These are phyloP conservation scores for Drosophila quinaria DNA, from an alignment of 2,888 invertebrate species.

Conservation along the genomic window DNA sequence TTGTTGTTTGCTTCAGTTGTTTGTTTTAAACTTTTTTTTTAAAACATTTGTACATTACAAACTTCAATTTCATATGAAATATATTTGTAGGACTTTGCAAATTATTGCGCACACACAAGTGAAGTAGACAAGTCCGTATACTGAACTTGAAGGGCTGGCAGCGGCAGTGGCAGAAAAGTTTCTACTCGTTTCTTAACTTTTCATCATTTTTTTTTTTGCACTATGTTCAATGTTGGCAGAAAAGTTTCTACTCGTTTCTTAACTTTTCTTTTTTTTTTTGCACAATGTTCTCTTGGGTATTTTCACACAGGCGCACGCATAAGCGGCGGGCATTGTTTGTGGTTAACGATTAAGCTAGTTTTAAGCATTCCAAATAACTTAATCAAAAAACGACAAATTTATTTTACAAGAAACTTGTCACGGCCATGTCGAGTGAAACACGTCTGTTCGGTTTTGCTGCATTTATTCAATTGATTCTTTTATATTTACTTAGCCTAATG, in stretches of 20 bases:
- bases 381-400: constrained; percentile 56
- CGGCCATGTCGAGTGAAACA: too few relatives aligned
- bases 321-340: constrained; percentile 33
- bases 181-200: too few relatives aligned
- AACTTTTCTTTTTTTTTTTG: constrained; percentile 42
- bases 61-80: constrained; percentile 10
- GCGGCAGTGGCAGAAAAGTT: constrained; percentile 52
- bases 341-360: constrained; percentile 37
- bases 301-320: constrained; percentile 40
- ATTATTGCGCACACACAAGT: constrained; percentile 24
- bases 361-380: constrained; percentile 63
- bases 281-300: constrained; percentile 45
- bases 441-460: too few relatives aligned
- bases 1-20: too few relatives aligned
- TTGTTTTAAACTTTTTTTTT: too few relatives aligned
- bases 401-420: constrained; percentile 56
- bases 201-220: too few relatives aligned
- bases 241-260: constrained; percentile 58
- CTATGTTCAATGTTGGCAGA: too few relatives aligned
- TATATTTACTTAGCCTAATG: too few relatives aligned
- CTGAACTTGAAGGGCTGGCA: constrained; percentile 44
- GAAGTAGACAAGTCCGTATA: constrained; percentile 35
- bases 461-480: too few relatives aligned
- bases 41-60: too few relatives aligned
- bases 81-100: constrained; percentile 14